Conservation (phyloP, 2,797 vertebrate species). For the Aplochiton taeniatus region DNA sequence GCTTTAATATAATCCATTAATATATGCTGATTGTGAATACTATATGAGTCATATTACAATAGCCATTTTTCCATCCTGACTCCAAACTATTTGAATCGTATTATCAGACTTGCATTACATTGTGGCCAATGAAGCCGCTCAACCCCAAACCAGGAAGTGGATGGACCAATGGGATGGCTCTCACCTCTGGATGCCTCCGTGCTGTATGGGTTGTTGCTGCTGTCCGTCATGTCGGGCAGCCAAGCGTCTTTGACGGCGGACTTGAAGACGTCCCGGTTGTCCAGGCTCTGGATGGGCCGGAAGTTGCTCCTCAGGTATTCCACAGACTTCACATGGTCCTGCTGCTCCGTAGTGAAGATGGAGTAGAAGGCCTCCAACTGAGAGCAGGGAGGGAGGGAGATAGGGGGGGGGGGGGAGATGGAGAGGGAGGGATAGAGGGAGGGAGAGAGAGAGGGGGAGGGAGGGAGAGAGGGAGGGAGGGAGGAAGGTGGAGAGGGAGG, state of each 20-base stretch:
- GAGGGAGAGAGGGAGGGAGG: neutral
- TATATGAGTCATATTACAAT: too few species aligned
- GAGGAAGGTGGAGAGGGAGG: neutral
- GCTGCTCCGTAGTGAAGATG: constrained; percentile 98
- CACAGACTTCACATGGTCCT: constrained; percentile 96
- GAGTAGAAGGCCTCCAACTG: constrained; percentile 97
- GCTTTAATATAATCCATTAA: too few species aligned
- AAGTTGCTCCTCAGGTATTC: constrained; percentile 97
- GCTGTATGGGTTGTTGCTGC: constrained; percentile 81
- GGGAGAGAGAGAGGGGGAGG: neutral
- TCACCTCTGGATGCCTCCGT: constrained; percentile 95
- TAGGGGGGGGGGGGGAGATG: constrained; percentile 32
- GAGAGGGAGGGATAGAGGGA: neutral
- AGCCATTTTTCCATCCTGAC: too few species aligned
- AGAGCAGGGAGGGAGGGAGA: constrained; percentile 18
- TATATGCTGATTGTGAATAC: too few species aligned
- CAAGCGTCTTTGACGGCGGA: constrained; percentile 92
- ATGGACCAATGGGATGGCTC: neutral
- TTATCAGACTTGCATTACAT: too few species aligned
- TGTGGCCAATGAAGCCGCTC: too few species aligned
- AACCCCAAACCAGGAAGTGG: neutral
- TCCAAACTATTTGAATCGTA: too few species aligned
- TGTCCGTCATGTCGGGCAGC: constrained; percentile 84
- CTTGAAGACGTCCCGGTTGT: constrained; percentile 87
- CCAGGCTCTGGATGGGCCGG: constrained; percentile 86